Percentiles rank a stretch among this genome's conserved stretches.
Conservation (phyloP, 1,140 invertebrate species). For the Chelonus insularis region DNA sequence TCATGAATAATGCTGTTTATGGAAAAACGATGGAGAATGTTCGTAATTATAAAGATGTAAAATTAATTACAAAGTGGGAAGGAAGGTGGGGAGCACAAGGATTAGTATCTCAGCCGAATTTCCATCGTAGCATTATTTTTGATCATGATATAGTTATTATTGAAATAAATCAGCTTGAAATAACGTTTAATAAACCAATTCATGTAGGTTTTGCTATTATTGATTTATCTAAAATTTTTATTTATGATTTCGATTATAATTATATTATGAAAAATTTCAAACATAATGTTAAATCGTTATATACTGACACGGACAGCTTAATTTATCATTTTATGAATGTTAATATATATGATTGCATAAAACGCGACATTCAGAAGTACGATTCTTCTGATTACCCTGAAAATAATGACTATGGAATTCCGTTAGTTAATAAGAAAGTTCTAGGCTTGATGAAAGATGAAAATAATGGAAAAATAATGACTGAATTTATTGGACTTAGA, state of each 20-base stretch:
- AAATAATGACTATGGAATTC: conserved; percentile 27
- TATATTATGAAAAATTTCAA: background rate
- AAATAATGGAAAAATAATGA: conserved; percentile 27
- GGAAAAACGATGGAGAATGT: conserved; percentile 6
- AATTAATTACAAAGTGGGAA: conserved; percentile 27
- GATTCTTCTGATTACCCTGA: conserved; percentile 19
- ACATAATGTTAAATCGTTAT: background rate
- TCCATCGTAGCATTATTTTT: conserved; percentile 37
- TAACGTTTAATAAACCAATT: conserved; percentile 11
- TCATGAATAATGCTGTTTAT: background rate
- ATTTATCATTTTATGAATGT: background rate
- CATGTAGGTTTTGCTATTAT: background rate
- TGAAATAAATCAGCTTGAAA: background rate
- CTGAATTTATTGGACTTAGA: conserved; percentile 25
- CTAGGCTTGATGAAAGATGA: conserved; percentile 29
- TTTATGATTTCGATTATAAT: conserved; percentile 12
- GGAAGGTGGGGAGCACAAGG: conserved; percentile 25
- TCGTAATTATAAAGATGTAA: conserved; percentile 39
- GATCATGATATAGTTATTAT: conserved; percentile 13
- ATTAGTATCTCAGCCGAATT: conserved; percentile 36
- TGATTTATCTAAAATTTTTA: conserved; percentile 9
- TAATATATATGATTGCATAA: conserved; percentile 8
- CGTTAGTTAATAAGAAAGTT: conserved; percentile 27
- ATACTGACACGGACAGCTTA: background rate
- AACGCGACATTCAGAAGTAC: conserved; percentile 6